Evolutionary conservation across 2,797 vertebrate species (phyloP), one percentile per base, ranked within the genome.

Genomic region (Pseudochaenichthys georgianus): DNA sequence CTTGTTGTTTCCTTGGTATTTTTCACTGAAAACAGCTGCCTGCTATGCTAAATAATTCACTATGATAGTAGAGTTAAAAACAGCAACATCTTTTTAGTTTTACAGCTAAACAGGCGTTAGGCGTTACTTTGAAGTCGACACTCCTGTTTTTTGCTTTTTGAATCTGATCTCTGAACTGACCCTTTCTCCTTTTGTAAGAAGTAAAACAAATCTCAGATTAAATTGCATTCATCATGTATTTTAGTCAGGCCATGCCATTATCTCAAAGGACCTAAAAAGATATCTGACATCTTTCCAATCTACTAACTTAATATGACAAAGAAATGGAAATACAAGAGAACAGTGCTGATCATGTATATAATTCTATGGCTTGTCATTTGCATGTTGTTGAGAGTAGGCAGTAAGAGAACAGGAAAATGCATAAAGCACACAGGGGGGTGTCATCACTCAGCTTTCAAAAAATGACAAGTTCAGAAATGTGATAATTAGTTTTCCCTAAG

Each of bases 371-470:
- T 16, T 38, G 59, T 69, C 15, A 17, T 54, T 50, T 21, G 53
- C 50, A 55, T 55, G 58, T 52, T 28, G 34, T 52, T 28, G 34
- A 53, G 15, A 64, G 13, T 28, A 28, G 28, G 28, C 9, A 15
- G 10, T 69, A 38, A 52, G 55, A 28, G 19, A 59, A 75, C 34
- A 71, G 21, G 59, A 50, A 45, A 61, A 45, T 50, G 42, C 23
- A 59, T 12, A 1, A 48, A 43, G 34, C 63, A 61, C 52, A 28
- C 50, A 19, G 53, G 13, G 15, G 23, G 11, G 28, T 9, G 11
- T 42, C 70, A 58, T 73, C 48, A 38, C 58, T 67, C 57, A 38
- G 51, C 64, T 82, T 73, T 74, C 17, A 58, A 54, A 4, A 78
- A 75, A 72, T 51, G 19, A 64, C 3, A 21, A 67, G 53, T 77